phyloP scores from a whole-genome alignment of 23 tunicate species.

The Oikopleura vanhoeffeni region DNA sequence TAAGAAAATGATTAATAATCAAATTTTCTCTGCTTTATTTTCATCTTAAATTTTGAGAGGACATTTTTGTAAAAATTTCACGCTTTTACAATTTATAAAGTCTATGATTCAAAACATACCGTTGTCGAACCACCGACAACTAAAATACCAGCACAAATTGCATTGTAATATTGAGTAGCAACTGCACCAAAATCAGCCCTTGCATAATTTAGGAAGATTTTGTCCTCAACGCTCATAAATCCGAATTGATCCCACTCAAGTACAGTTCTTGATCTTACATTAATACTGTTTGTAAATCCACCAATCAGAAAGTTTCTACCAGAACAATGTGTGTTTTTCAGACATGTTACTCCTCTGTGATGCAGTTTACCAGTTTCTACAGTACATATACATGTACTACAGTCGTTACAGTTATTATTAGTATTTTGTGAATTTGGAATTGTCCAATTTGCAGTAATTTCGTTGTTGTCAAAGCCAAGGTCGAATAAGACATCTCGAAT shows the following conservation, averaged over 20 bases:
- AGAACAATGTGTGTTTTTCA: not conserved
- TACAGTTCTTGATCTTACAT: not conserved
- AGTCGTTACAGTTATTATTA: not conserved
- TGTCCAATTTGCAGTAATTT: not conserved
- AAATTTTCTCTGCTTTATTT: too few species aligned
- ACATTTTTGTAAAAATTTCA: too few species aligned
- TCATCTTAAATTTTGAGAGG: too few species aligned
- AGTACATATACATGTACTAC: not conserved
- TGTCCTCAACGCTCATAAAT: not conserved
- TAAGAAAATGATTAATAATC: too few species aligned
- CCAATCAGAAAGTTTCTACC: not conserved
- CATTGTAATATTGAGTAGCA: not conserved
- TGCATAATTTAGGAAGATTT: not conserved
- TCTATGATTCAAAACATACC: too few species aligned
- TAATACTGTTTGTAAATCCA: not conserved
- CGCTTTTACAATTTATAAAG: too few species aligned
- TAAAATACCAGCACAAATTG: not conserved
- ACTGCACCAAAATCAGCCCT: not conserved
- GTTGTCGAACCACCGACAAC: not conserved
- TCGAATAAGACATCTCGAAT: too few species aligned
- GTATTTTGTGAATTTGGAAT: not conserved
- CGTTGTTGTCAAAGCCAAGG: too few species aligned
- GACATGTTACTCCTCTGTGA: not conserved
- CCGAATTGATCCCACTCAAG: not conserved
- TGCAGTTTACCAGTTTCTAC: not conserved